Evolutionary conservation across 2,888 invertebrate genomes (phyloP).

Genomic region (Drosophila mettleri): DNA sequence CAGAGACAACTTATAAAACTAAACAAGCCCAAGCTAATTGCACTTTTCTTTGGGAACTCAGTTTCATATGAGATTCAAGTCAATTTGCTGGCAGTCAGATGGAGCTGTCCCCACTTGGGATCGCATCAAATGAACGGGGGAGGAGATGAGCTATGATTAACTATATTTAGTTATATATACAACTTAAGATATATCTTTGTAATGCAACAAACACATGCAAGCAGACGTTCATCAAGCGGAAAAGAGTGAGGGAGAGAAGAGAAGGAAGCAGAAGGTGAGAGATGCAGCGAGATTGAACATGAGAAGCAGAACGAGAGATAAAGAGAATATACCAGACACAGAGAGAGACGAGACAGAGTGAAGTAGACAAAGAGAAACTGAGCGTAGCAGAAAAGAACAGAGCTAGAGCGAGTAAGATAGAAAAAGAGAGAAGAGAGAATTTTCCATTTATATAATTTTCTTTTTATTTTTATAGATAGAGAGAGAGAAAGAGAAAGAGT

Average conservation of each 20-base stretch:
- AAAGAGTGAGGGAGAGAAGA: neutral
- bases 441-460: too few species aligned
- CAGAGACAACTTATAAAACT: neutral
- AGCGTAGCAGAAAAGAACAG: neutral
- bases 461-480: neutral
- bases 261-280: too few species aligned
- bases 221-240: too few species aligned
- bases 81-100: neutral
- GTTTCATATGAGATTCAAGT: neutral
- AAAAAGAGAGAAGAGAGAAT: accelerated
- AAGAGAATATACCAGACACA: too few species aligned
- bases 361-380: too few species aligned
- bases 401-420: neutral
- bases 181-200: too few species aligned
- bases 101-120: neutral
- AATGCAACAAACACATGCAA: too few species aligned
- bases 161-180: neutral
- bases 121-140: neutral
- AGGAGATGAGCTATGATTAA: too few species aligned
- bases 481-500: neutral
- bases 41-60: slow-evolving; percentile 6
- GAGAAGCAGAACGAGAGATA: too few species aligned
- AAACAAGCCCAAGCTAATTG: slow-evolving; percentile 8
- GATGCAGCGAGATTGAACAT: too few species aligned
- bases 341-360: neutral